A percentile compares a stretch with the other conserved stretches of the same genome.
Evolutionary conservation across 1,140 invertebrate genomes (phyloP).

Genomic region (Battus philenor): DNA sequence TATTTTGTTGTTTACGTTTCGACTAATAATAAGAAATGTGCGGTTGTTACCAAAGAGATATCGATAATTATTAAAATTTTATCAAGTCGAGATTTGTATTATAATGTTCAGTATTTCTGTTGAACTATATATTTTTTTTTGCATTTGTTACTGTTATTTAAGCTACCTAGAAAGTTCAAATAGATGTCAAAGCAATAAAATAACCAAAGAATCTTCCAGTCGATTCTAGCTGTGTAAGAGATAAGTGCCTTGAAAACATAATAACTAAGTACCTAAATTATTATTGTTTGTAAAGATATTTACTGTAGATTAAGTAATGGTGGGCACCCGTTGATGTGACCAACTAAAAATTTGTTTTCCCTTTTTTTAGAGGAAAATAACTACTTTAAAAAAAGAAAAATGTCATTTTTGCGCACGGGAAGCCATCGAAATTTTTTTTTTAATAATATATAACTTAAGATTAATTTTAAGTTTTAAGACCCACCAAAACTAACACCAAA

Average conservation of each 20-base stretch:
- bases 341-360: too few species aligned
- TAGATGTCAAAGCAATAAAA: slow-evolving; percentile 52
- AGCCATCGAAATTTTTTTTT: not conserved
- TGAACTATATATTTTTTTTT: slow-evolving; percentile 56
- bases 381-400: too few species aligned
- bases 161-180: slow-evolving; percentile 71
- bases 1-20: slow-evolving; percentile 71
- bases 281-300: slow-evolving; percentile 24
- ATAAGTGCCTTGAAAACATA: slow-evolving; percentile 60
- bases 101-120: slow-evolving; percentile 63
- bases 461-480: slow-evolving; percentile 20
- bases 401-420: too few species aligned
- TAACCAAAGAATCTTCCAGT: slow-evolving; percentile 68
- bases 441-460: slow-evolving; percentile 13
- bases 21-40: slow-evolving; percentile 65
- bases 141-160: slow-evolving; percentile 72
- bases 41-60: slow-evolving; percentile 74
- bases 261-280: slow-evolving; percentile 49
- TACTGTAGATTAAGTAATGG: slow-evolving; percentile 1
- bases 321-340: too few species aligned
- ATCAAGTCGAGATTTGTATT: slow-evolving; percentile 47
- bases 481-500: slow-evolving; percentile 20
- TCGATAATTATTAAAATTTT: slow-evolving; percentile 42
- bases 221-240: slow-evolving; percentile 57
- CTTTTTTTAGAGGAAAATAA: too few species aligned